Evolutionary conservation across 2,797 vertebrate species (phyloP), one percentile per base, ranked within the genome.

Genomic region (Microctenopoma steveboyesi): DNA sequence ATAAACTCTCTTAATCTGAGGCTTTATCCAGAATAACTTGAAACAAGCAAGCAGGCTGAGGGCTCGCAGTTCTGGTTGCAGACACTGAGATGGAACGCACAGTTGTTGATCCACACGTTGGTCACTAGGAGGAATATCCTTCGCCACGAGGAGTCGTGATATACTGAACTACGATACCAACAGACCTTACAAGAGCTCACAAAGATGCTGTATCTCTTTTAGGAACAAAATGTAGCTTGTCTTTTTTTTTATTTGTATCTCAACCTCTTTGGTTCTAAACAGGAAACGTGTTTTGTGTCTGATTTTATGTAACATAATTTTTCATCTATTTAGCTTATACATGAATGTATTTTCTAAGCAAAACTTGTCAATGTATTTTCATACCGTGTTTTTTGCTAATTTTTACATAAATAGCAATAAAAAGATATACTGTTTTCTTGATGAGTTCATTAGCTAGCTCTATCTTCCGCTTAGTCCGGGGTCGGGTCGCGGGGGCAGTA

Each of bases 271-370:
- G 66, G 69, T 48, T 55, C n/a, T 49, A 73, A 69, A 68, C 49
- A 39, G 54, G 64, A 58, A 33, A 48, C 64, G 51, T 74, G 47
- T 80, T 69, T 72, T 56, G 1, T 69, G 33, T 65, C 56, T 45
- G 47, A 64, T 61, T 56, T 15, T 63, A 43, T 71, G 53, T 70
- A 52, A 62, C 59, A 73, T 72, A 52, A 60, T 74, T 62, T 69
- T 46, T 76, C 54, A 72, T 86, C 64, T 76, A 46, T 81, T 81
- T 86, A 58, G 35, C 80, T 62, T 79, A 71, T 83, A 85, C 59
- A 81, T 68, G 28, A 88, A 90, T 84, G 75, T 90, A 83, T 89
- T 92, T 91, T 91, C 25, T 78, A 84, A 80, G 54, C 51, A 86
- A 76, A 86, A 76, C 14, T 70, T 89, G 58, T 85, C 61, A 73